Evolutionary conservation across 2,888 invertebrate species (phyloP), one percentile per base, ranked within the genome.

Genomic region (Lepetodrilus schrolli): DNA sequence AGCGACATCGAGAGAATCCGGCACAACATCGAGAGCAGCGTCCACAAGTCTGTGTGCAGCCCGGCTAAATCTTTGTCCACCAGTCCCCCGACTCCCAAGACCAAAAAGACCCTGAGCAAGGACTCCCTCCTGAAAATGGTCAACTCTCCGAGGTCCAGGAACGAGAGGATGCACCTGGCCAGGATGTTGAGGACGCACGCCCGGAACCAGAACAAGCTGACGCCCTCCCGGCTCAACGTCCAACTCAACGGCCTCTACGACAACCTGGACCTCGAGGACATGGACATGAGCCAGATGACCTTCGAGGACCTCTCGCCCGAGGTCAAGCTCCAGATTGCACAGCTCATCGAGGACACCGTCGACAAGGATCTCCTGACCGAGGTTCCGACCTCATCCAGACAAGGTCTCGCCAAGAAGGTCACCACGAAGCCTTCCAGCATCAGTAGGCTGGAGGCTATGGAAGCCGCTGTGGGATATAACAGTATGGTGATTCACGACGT

Each of bases 121-220:
- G 80, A 77, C n/a, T 75, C 58, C 23, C 75, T 87, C 10, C 68
- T 82, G 21, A 86, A 84, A 70, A 84, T 88, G 81, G 84, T 88
- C 8, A 87, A 87, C 70, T 81, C 84, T 13, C 88, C 88, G 21
- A 77, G 86, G 48, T 84, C 87, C 23, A 76, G 83, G 4, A 85
- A 84, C 71, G 83, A 87, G 72, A 75, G 83, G 36, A 51, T 81
- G 37, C 80, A 83, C 36, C 73, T 87, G 8, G 86, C 85, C 13
- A 76, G 82, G 48, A 81, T 87, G 78, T 72, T 87, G 30, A 76
- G 83, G 69, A 76, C 78, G 37, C 80, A 84, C 75, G 80, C 81
- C 10, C 80, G 79, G 30, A 80, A 82, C 21, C 78, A 80, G 38
- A 79, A 76, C 3, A 81, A 79, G 23, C 74, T 83, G 13, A 82